Base-by-base conservation (phyloP, 2,797 vertebrate species). In the Dendrocincla fuliginosa region DNA sequence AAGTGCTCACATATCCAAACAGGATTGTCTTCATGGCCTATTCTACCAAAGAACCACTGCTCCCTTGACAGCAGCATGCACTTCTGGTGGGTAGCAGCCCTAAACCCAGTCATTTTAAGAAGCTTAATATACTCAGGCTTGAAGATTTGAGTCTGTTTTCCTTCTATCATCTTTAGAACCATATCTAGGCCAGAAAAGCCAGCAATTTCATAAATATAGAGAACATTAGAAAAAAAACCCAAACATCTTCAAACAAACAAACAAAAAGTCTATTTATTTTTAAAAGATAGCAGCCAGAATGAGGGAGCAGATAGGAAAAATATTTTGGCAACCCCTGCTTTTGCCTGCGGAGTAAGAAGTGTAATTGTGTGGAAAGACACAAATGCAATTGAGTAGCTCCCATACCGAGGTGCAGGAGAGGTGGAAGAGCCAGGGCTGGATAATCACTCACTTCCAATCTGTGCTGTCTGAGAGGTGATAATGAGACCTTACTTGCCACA, bases 401-500 rank as follows among this genome's bases (percentile, higher is more conserved):
- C 75, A 46, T 47, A 79, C 18, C 41, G 50, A 87, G 84, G 44
- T 37, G 84, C n/a, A 73, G 61, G 64, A 39, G 80, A 92, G 82
- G 73, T 79, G 63, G 80, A 80, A 96, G 91, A 91, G 55, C 65
- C 10, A 30, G 57, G 77, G 69, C 60, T 83, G 64, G 19, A 60
- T 92, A 93, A 94, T 92, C 53, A 84, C 64, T 84, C 59, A 41
- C 83, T 91, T 77, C 30, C 75, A 64, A 79, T 81, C 78, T 93
- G 95, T 93, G 65, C 83, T 81, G 44, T 61, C 65, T 93, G 83
- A 79, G 89, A 96, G 85, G 94, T 90, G 95, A 94, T 94, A 95
- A 97, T 96, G 89, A 95, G 95, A 69, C 63, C 87, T 78, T 28
- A 49, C 37, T 77, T 71, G 50, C 69, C 67, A n/a, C 14, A 5